Conservation (phyloP, 2,797 vertebrate species). For the Microctenopoma lineatum region DNA sequence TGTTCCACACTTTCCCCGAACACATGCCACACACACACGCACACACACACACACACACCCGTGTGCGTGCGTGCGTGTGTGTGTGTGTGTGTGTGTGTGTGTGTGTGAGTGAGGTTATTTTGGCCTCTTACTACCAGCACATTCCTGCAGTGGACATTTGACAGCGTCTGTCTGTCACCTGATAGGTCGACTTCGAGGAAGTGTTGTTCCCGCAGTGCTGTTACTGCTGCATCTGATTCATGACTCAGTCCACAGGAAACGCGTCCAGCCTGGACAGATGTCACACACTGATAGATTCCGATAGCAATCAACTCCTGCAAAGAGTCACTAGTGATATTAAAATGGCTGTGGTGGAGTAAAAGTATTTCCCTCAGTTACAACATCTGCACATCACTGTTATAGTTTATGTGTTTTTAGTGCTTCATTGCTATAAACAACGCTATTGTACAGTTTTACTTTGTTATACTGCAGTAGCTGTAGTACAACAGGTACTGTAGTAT, state of each 20-base stretch:
- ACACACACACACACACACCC: neutral
- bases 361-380: too few relatives aligned
- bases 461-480: too few relatives aligned
- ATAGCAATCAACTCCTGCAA: too few relatives aligned
- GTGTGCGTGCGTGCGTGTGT: neutral
- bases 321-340: too few relatives aligned
- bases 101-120: constrained; percentile 17
- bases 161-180: constrained; percentile 36
- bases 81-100: neutral
- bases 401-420: too few relatives aligned
- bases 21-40: constrained; percentile 1
- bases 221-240: constrained; percentile 40
- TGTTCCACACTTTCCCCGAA: constrained; percentile 23
- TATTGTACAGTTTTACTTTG: too few relatives aligned
- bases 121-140: constrained; percentile 31
- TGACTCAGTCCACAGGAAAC: constrained; percentile 13
- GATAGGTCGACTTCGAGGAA: constrained; percentile 50
- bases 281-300: too few relatives aligned
- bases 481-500: too few relatives aligned
- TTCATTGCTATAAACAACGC: too few relatives aligned
- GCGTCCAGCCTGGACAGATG: too few relatives aligned
- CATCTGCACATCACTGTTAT: too few relatives aligned
- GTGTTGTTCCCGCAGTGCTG: constrained; percentile 33
- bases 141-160: constrained; percentile 36
- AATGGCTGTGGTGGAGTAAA: too few relatives aligned